Conservation (phyloP, 2,888 invertebrate genomes). For the Mycogona germanica region DNA sequence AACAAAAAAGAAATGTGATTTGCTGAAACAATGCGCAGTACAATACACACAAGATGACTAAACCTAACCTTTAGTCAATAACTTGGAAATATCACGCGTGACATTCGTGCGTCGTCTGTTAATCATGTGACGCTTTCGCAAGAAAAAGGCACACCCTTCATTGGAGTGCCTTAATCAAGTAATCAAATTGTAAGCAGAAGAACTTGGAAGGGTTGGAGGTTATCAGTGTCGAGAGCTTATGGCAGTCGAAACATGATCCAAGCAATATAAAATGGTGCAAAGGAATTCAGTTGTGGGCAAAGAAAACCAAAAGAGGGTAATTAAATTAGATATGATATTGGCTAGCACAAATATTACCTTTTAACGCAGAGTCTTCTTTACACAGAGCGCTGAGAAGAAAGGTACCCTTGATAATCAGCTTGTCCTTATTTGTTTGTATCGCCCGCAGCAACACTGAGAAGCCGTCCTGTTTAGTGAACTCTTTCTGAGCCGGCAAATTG, state of each 20-base stretch:
- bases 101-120: too few relatives aligned
- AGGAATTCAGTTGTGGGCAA: too few relatives aligned
- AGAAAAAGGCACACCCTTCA: background rate
- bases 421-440: slow-evolving; percentile 44
- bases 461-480: slow-evolving; percentile 51
- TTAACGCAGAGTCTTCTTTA: slow-evolving; percentile 40
- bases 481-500: slow-evolving; percentile 44
- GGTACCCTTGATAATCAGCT: slow-evolving; percentile 54
- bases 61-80: too few relatives aligned
- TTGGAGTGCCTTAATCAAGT: too few relatives aligned
- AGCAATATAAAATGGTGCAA: too few relatives aligned
- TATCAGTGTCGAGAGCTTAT: too few relatives aligned
- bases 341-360: slow-evolving; percentile 37
- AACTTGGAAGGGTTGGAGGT: too few relatives aligned
- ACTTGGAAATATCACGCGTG: too few relatives aligned
- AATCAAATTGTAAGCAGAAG: too few relatives aligned
- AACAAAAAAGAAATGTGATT: background rate
- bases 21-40: background rate
- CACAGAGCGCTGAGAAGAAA: slow-evolving; percentile 55
- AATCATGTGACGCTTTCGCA: background rate
- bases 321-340: background rate
- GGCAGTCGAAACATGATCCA: too few relatives aligned
- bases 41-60: too few relatives aligned
- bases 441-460: slow-evolving; percentile 48
- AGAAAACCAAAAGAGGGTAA: too few relatives aligned